Conservation (phyloP, 2,797 vertebrate genomes). For the Chloroceryle inda region DNA sequence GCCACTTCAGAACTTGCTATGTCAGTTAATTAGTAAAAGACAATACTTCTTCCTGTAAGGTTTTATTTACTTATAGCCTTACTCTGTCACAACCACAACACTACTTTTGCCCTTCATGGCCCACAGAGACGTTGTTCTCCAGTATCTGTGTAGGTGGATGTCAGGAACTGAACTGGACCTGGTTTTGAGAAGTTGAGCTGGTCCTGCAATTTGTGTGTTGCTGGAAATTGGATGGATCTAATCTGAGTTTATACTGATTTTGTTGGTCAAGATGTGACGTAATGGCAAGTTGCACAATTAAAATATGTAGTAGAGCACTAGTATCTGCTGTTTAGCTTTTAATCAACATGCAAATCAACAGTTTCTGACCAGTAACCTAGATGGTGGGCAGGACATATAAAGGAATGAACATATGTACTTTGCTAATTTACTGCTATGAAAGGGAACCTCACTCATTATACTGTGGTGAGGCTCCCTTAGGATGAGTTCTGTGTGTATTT, state of each 20-base stretch:
- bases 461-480: not conserved
- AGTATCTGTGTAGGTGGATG: too few species aligned
- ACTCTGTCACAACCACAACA: not conserved
- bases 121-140: not conserved
- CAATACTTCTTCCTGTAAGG: not conserved
- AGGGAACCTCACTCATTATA: not conserved
- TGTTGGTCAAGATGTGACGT: not conserved
- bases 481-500: not conserved
- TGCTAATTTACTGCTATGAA: not conserved
- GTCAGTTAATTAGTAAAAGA: not conserved
- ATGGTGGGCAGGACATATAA: accelerated
- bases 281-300: not conserved
- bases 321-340: not conserved
- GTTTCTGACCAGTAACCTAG: not conserved
- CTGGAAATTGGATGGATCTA: not conserved
- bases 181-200: not conserved
- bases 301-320: not conserved
- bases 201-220: not conserved
- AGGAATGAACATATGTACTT: not conserved
- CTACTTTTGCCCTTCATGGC: not conserved
- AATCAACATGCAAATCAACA: not conserved
- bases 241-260: not conserved
- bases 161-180: not conserved
- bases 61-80: not conserved
- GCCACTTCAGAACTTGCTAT: not conserved